Base-by-base conservation (phyloP, 2,797 vertebrate genomes). In the Malurus splendens region DNA sequence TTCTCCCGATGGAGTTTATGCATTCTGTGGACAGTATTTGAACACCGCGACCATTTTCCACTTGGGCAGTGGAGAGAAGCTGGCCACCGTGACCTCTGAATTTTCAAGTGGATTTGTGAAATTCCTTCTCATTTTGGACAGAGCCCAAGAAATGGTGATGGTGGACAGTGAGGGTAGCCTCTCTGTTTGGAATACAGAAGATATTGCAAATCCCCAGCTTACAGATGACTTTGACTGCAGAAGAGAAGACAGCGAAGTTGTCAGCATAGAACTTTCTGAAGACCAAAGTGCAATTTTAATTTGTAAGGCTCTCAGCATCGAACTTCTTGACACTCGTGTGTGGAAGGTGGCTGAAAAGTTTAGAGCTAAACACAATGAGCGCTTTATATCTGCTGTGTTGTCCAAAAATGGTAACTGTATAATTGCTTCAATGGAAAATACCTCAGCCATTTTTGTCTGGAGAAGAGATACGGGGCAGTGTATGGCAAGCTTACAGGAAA, bases 261-360 rank as follows among this genome's bases (percentile, higher is more conserved):
- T 99, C 56, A 97, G 98, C 89, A 98, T 99, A 75, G 99, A 99
- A 94, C 97, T 99, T 78, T 98, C 99, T 10, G 99, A 99, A 97
- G 99, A 99, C 97, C 99, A 99, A 95, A 98, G 98, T 90, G 98
- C 99, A 64, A 98, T 99, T 96, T 98, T 99, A 82, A 98, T 99
- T 95, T 99, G 99, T 95, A 99, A 99, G 94, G 98, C 98, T 45
- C 98, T 98, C 86, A 98, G 98, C 96, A 99, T 99, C 28, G 99
- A 99, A 92, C 98, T 99, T 71, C 95, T 99, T 54, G 99, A 99
- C 88, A 99, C 99, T 14, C 97, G 89, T 73, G 94, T 99, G 85
- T 99, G 99, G 99, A 99, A 99, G 95, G 98, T 99, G 96, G 98
- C 98, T 4, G 99, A 99, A 91, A 99, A 99, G 96, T 99, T 99